These are phyloP conservation scores for Acanthosepion pharaonis DNA, from an alignment of 2,888 invertebrate species.

Conservation along the genomic window DNA sequence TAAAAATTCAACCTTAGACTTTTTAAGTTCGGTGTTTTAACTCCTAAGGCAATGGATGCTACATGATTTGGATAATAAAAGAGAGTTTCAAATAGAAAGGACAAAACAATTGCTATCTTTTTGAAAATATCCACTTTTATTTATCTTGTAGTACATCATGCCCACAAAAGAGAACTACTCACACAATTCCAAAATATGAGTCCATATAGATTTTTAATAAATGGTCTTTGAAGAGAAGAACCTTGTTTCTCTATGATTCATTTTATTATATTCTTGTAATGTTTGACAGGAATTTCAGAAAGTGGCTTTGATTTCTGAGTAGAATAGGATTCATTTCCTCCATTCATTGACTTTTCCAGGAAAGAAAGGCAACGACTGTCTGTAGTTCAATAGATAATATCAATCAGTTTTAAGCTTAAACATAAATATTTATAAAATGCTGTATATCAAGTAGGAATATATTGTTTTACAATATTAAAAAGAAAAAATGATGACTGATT, in stretches of 20 bases:
- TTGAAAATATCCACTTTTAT: too few species aligned
- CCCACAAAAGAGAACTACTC: too few species aligned
- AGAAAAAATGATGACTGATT: too few species aligned
- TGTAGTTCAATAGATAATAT: background rate
- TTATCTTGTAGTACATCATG: too few species aligned
- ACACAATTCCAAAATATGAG: background rate
- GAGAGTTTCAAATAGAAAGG: too few species aligned
- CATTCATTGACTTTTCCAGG: background rate
- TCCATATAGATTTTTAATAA: background rate
- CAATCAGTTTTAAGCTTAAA: background rate
- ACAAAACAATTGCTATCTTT: too few species aligned
- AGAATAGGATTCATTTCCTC: background rate
- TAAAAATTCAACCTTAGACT: too few species aligned
- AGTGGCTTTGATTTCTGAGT: background rate
- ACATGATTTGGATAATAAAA: too few species aligned
- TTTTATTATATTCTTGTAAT: background rate
- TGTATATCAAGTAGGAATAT: background rate
- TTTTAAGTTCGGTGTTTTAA: too few species aligned
- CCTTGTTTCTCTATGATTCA: background rate
- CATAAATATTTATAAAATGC: background rate
- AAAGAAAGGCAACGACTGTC: background rate
- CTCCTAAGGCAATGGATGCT: too few species aligned
- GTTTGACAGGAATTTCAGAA: background rate
- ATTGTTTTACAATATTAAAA: background rate
- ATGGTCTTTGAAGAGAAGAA: background rate